These are phyloP conservation scores for Heloderma charlesbogerti DNA, from an alignment of 2,113 vertebrate species.

Conservation along the genomic window DNA sequence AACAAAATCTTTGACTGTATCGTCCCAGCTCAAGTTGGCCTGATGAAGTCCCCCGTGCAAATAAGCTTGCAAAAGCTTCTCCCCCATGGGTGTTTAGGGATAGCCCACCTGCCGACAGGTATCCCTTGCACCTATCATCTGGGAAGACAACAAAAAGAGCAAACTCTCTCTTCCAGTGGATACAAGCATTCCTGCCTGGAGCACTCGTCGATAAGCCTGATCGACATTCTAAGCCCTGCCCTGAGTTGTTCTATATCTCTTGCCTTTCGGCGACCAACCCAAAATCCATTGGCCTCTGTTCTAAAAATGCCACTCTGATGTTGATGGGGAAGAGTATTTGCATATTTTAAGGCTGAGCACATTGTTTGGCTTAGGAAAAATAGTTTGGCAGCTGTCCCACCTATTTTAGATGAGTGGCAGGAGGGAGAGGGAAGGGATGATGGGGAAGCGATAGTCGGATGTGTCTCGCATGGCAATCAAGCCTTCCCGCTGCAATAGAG, in stretches of 20 bases:
- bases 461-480: neutral
- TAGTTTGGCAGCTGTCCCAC: conserved; percentile 40
- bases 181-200: neutral
- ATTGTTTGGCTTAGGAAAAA: conserved; percentile 40
- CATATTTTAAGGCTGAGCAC: conserved; percentile 39
- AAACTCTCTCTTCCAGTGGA: no score
- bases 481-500: conserved; percentile 32
- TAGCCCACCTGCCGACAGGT: neutral
- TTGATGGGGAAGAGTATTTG: conserved; percentile 39
- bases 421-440: neutral
- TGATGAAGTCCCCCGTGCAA: neutral
- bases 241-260: neutral
- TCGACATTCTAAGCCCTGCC: neutral
- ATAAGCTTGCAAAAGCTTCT: neutral
- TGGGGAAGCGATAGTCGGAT: neutral
- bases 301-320: neutral
- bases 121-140: neutral
- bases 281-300: neutral
- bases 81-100: neutral
- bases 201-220: no score
- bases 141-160: neutral
- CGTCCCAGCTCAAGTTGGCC: neutral
- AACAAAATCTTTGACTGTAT: neutral
- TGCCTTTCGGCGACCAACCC: neutral
- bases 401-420: conserved; percentile 29